phyloP scores from a whole-genome alignment of 2,888 invertebrate genomes.

The Nymphalis c-album region DNA sequence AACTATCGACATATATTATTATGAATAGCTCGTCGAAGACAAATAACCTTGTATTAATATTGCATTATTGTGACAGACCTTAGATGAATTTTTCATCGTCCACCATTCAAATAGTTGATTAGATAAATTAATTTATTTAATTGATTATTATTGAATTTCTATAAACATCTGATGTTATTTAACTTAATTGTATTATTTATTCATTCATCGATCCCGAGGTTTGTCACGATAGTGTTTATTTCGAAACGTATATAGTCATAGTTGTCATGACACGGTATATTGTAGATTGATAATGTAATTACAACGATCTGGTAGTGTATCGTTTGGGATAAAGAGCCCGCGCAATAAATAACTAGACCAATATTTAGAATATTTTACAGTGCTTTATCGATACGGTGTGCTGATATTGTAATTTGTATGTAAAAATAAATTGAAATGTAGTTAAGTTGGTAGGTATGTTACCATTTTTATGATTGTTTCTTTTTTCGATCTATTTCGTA shows the following conservation, averaged over 20 bases:
- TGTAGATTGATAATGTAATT: constrained; percentile 48
- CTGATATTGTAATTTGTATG: constrained; percentile 71
- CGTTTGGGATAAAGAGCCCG: constrained; percentile 54
- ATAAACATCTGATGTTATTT: background rate
- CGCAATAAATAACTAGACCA: constrained; percentile 80
- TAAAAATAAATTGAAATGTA: constrained; percentile 62
- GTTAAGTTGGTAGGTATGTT: constrained; percentile 71
- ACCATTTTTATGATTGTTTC: constrained; percentile 63
- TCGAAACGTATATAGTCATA: constrained; percentile 25
- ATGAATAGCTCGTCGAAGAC: constrained; percentile 10
- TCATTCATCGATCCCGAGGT: constrained; percentile 12
- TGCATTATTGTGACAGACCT: constrained; percentile 27
- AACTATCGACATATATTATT: background rate
- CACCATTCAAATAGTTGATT: background rate
- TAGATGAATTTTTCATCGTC: background rate
- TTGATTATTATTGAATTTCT: background rate
- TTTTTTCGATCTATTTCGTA: constrained; percentile 35
- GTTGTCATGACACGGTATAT: constrained; percentile 26
- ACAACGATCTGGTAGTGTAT: constrained; percentile 65
- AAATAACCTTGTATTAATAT: constrained; percentile 6
- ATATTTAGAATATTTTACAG: constrained; percentile 79
- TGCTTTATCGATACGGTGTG: constrained; percentile 73
- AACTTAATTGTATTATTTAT: background rate
- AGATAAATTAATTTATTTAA: background rate
- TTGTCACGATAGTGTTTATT: constrained; percentile 23